phyloP scores from a whole-genome alignment of 2,113 vertebrate genomes.

The Amblyopsis rosae region DNA sequence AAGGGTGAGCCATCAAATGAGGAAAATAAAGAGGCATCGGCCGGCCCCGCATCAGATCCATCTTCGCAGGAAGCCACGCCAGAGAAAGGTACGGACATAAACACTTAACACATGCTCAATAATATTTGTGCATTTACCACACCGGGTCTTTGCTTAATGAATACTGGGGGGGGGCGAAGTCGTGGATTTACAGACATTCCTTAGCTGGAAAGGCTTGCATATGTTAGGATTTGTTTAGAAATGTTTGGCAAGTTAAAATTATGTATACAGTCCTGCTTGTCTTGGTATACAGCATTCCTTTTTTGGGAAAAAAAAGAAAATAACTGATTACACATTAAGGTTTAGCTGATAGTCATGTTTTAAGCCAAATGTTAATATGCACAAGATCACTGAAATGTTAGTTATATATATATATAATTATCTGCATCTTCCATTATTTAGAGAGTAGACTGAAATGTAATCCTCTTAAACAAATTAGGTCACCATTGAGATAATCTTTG shows the following conservation, averaged over 20 bases:
- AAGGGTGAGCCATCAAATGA: constrained; percentile 84
- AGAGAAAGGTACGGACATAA: constrained; percentile 84
- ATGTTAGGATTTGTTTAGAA: background rate
- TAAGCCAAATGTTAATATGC: background rate
- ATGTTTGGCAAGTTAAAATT: background rate
- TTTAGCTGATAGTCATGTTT: too few relatives aligned
- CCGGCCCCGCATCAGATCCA: constrained; percentile 82
- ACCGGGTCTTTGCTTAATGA: background rate
- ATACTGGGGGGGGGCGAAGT: background rate
- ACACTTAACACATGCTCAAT: too few relatives aligned
- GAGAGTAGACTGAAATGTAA: background rate
- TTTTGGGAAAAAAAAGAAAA: background rate
- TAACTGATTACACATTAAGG: too few relatives aligned
- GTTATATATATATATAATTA: background rate
- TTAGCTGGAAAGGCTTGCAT: background rate
- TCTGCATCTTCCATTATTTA: background rate
- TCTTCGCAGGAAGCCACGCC: constrained; percentile 89
- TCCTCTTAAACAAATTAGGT: background rate
- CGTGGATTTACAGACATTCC: background rate
- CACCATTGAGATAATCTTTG: too few relatives aligned
- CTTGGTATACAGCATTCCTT: background rate
- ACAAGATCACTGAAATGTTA: background rate
- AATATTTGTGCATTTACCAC: background rate
- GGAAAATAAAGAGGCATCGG: constrained; percentile 81
- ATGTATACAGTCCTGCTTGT: background rate